phyloP scores from a whole-genome alignment of 2,113 vertebrate species.

The Salvelinus alpinus region DNA sequence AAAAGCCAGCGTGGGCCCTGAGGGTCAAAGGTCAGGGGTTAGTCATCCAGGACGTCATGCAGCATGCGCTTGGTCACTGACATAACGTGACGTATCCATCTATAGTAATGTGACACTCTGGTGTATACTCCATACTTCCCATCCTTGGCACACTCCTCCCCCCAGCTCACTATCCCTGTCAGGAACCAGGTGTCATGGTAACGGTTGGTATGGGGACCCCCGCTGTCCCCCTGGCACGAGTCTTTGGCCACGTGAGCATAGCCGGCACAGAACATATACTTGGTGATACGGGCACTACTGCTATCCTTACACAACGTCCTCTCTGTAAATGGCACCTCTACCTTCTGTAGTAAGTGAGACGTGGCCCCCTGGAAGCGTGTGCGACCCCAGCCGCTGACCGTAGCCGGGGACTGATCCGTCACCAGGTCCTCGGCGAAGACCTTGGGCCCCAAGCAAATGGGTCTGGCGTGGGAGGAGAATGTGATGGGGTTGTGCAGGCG shows the following conservation, averaged over 20 bases:
- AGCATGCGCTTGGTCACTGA: slow-evolving; percentile 29
- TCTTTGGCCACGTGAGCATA: slow-evolving; percentile 72
- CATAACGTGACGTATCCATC: slow-evolving; percentile 83
- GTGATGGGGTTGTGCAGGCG: slow-evolving; percentile 72
- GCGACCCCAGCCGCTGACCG: slow-evolving; percentile 90
- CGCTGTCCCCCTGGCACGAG: slow-evolving; percentile 89
- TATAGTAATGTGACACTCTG: slow-evolving; percentile 78
- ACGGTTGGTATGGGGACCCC: slow-evolving; percentile 83
- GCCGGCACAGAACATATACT: slow-evolving; percentile 91
- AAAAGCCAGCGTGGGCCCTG: too few relatives aligned
- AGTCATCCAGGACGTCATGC: slow-evolving; percentile 38
- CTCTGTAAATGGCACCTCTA: slow-evolving; percentile 81
- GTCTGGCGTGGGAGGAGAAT: slow-evolving; percentile 73
- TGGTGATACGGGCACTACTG: slow-evolving; percentile 75
- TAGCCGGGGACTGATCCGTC: slow-evolving; percentile 64
- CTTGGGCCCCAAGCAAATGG: slow-evolving; percentile 85
- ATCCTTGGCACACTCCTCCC: slow-evolving; percentile 86
- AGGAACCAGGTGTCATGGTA: slow-evolving; percentile 84
- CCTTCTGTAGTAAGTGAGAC: slow-evolving; percentile 72
- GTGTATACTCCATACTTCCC: slow-evolving; percentile 95
- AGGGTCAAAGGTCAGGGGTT: neutral
- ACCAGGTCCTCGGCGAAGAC: slow-evolving; percentile 82
- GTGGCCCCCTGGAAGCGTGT: slow-evolving; percentile 65
- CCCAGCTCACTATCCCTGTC: slow-evolving; percentile 95
- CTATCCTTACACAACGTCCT: slow-evolving; percentile 79